These are phyloP conservation scores for Taenioides sp. DNA, from an alignment of 2,797 vertebrate species.

Conservation along the genomic window DNA sequence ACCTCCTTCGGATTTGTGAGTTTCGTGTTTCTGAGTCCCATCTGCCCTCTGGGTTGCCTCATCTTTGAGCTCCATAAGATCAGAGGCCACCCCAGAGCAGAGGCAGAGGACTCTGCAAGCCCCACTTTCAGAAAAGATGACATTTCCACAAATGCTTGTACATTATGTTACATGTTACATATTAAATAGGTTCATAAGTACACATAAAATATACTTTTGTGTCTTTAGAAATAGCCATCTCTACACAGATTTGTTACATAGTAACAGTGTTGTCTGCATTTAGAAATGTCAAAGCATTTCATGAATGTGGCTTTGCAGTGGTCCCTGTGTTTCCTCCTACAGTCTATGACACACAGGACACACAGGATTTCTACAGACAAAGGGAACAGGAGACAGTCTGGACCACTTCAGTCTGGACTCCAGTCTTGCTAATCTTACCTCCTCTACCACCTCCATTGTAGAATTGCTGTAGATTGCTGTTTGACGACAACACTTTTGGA, in stretches of 20 bases:
- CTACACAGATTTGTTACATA: background rate
- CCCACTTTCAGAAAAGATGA: conserved; percentile 8
- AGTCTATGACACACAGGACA: conserved; percentile 62
- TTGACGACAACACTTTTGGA: conserved; percentile 82
- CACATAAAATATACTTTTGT: background rate
- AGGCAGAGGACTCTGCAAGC: background rate
- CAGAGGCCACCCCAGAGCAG: background rate
- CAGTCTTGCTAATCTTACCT: conserved; percentile 78
- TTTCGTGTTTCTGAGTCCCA: conserved; percentile 20
- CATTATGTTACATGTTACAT: background rate
- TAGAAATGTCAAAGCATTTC: conserved; percentile 11
- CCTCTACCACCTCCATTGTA: conserved; percentile 87
- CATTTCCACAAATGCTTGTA: background rate
- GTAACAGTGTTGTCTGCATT: background rate
- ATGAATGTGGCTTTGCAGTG: conserved; percentile 14
- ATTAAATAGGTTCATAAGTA: too few species aligned
- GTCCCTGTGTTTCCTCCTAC: conserved; percentile 26
- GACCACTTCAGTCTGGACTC: conserved; percentile 44
- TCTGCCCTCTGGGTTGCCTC: conserved; percentile 41
- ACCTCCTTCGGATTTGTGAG: conserved; percentile 5
- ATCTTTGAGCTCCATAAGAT: conserved; percentile 29
- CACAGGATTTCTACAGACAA: conserved; percentile 43
- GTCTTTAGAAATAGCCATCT: background rate
- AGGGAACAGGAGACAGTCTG: conserved; percentile 37
- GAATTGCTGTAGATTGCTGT: conserved; percentile 84